Base-by-base conservation (phyloP, 2,888 invertebrate species). In the Trypoxylon attenuatum region DNA sequence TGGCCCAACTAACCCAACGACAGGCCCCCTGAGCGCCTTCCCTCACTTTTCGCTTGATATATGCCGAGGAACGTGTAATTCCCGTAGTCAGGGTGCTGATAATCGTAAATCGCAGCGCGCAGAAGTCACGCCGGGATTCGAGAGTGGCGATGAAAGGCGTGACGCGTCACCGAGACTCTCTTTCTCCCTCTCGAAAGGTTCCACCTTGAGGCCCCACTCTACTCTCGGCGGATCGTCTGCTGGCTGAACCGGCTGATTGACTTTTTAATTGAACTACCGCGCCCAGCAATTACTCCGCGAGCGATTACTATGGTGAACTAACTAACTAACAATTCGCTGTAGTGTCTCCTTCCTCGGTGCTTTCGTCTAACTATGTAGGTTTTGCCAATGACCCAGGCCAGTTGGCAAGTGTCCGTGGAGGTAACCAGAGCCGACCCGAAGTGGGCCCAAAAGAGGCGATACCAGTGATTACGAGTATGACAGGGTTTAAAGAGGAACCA, bases 231-330 rank as follows among this genome's bases (percentile, higher is more conserved):
- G 54, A 66, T 59, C 61, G 53, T 47, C 50, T 19, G 13, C 21
- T 43, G 65, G 10, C 57, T 60, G 55, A 72, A 64, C 57, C 68
- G 75, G 82, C 80, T 84, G 85, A 85, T 85, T 85, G 83, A 85
- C 84, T 85, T 85, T 85, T 85, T 85, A 85, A 85, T 85, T 84
- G 82, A 82, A 84, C 82, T 79, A 77, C 78, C 79, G 61, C 70
- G 78, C 76, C 79, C 74, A 75, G 78, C 81, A 84, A 85, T 85
- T 84, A 85, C 76, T 77, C 51, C 33, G 5, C n/a, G 3, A 33
- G 1, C 13, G 13, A 10, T 33, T 33, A 2, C 33, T 13, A 33
- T 13, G 10, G n/a, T 33, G 13, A 33, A 13, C 33, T 33, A 33
- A 10, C 33, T 33, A 4, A 13, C 33, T 33, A 25, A 15, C 56